These are phyloP conservation scores for Misgurnus mizolepis DNA, from an alignment of 2,113 vertebrate genomes.

Conservation along the genomic window DNA sequence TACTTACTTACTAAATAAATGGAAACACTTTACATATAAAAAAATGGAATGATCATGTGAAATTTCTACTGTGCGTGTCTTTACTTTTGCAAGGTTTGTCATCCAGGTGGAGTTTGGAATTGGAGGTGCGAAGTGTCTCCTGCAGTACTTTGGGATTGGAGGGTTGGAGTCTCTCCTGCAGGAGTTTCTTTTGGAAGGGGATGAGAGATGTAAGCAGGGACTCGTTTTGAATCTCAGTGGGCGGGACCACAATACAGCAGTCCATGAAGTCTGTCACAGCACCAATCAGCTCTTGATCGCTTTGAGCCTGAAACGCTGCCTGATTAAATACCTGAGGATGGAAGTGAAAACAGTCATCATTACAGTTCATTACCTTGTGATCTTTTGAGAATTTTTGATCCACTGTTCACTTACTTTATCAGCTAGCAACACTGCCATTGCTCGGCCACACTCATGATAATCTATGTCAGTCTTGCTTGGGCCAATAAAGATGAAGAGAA, in stretches of 20 bases:
- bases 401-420: constrained; percentile 77
- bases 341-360: no score
- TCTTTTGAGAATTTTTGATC: background rate
- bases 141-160: constrained; percentile 35
- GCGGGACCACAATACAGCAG: constrained; percentile 88
- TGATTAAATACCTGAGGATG: constrained; percentile 82
- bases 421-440: constrained; percentile 85
- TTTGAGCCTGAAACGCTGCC: constrained; percentile 77
- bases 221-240: constrained; percentile 77
- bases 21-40: no score
- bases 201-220: constrained; percentile 79
- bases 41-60: no score
- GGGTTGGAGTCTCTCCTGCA: constrained; percentile 75
- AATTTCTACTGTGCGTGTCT: background rate
- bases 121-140: constrained; percentile 65
- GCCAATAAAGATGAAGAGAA: constrained; percentile 84
- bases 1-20: no score
- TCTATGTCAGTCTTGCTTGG: constrained; percentile 71
- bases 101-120: constrained; percentile 48
- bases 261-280: constrained; percentile 84
- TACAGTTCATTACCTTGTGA: no score
- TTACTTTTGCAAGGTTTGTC: constrained; percentile 63
- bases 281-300: constrained; percentile 68
- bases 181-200: constrained; percentile 82
- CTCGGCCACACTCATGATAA: constrained; percentile 85